These are phyloP conservation scores for Eupithecia inturbata DNA, from an alignment of 2,888 invertebrate species.

Conservation along the genomic window DNA sequence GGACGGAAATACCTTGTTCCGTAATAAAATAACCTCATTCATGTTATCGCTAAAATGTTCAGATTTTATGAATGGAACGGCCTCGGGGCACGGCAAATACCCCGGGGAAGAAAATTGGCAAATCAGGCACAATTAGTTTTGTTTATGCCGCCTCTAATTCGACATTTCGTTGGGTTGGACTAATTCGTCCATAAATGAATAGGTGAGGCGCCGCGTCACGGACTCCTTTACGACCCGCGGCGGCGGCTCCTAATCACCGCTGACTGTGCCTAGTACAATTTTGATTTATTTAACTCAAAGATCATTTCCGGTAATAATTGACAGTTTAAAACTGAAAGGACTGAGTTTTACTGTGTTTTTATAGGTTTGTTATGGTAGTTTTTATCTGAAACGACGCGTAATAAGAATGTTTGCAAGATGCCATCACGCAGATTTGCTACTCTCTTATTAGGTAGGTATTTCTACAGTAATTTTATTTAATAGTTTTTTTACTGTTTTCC, in stretches of 20 bases:
- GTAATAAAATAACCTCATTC: conserved; percentile 42
- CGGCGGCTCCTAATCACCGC: conserved; percentile 60
- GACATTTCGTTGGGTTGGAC: conserved; percentile 46
- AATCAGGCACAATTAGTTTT: conserved; percentile 62
- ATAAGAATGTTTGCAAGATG: conserved; percentile 5
- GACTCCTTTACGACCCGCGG: conserved; percentile 61
- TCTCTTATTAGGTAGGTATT: not conserved
- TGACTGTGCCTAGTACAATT: conserved; percentile 69
- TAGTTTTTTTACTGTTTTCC: not conserved
- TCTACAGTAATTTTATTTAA: not conserved
- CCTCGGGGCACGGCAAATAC: conserved; percentile 34
- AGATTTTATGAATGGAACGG: conserved; percentile 44
- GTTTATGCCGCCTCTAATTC: conserved; percentile 58
- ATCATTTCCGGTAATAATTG: conserved; percentile 78
- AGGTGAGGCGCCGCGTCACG: conserved; percentile 54
- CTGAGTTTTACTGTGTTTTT: conserved; percentile 26
- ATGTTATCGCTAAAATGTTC: conserved; percentile 38
- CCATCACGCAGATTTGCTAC: not conserved
- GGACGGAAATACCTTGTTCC: conserved; percentile 44
- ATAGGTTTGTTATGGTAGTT: conserved; percentile 12
- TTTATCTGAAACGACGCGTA: conserved; percentile 9
- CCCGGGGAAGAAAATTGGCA: conserved; percentile 42
- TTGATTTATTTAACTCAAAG: conserved; percentile 78
- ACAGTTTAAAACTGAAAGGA: conserved; percentile 52
- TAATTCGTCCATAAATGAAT: conserved; percentile 55